A percentile compares a stretch with the other conserved stretches of the same genome.
phyloP scores from a whole-genome alignment of 2,888 invertebrate species.

The Creontiades dilutus region DNA sequence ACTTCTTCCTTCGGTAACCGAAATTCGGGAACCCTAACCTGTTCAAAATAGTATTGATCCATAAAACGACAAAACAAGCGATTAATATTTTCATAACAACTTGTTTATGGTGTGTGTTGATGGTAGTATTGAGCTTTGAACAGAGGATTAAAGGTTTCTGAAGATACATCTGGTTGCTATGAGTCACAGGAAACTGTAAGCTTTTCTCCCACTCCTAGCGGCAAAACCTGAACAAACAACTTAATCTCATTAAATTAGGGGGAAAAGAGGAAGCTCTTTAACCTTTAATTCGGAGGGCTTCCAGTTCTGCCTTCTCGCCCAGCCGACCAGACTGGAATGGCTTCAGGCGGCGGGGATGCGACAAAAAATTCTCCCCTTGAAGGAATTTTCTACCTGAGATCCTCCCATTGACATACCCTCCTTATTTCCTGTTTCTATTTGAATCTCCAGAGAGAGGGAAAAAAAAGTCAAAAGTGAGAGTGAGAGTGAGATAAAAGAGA shows the following conservation, averaged over 20 bases:
- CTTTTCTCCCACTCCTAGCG: conserved; percentile 35
- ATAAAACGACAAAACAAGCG: too few species aligned
- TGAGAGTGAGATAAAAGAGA: background rate
- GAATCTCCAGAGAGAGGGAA: conserved; percentile 42
- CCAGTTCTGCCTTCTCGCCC: background rate
- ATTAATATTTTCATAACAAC: too few species aligned
- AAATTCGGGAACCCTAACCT: too few species aligned
- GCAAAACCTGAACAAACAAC: conserved; percentile 67
- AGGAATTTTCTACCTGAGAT: conserved; percentile 61
- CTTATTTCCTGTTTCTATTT: conserved; percentile 66
- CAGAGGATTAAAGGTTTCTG: background rate
- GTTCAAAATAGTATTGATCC: too few species aligned
- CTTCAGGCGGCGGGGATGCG: conserved; percentile 29
- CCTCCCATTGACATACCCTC: conserved; percentile 61
- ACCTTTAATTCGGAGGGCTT: conserved; percentile 34
- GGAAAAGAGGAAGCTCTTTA: conserved; percentile 30
- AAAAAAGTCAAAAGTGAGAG: conserved; percentile 31
- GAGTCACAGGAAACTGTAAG: conserved; percentile 17
- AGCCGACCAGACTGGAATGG: conserved; percentile 16
- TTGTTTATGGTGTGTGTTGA: too few species aligned
- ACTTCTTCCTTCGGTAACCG: too few species aligned
- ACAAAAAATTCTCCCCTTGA: conserved; percentile 49
- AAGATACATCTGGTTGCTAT: conserved; percentile 32
- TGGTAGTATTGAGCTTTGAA: too few species aligned
- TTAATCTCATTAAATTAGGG: conserved; percentile 65